Percentiles rank a stretch among this genome's conserved stretches.
These are phyloP conservation scores for Laticauda colubrina DNA, from an alignment of 2,113 vertebrate species.

Conservation along the genomic window DNA sequence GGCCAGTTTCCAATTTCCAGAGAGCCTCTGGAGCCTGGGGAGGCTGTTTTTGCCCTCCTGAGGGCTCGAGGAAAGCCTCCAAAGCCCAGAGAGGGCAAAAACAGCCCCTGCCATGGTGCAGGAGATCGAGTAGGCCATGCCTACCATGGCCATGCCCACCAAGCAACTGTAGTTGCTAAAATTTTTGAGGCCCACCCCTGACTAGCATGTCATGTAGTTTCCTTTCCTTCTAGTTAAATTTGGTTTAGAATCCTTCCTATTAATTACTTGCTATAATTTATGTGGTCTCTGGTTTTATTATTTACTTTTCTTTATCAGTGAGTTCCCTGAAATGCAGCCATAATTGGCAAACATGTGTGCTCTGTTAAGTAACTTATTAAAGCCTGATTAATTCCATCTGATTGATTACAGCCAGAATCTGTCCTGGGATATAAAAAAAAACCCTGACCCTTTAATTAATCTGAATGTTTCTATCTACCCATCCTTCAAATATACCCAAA, in stretches of 20 bases:
- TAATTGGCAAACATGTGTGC: conserved; percentile 51
- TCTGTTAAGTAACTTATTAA: conserved; percentile 70
- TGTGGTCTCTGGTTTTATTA: conserved; percentile 40
- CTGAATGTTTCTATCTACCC: conserved; percentile 43
- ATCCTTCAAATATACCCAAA: conserved; percentile 48
- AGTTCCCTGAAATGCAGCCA: conserved; percentile 40
- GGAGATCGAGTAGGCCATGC: too few species aligned
- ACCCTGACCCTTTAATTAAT: conserved; percentile 73
- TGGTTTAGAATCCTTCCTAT: conserved; percentile 6
- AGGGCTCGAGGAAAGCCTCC: too few species aligned
- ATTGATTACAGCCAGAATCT: conserved; percentile 71
- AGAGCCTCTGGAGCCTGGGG: too few species aligned
- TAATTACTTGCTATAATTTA: conserved; percentile 36
- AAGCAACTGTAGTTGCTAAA: too few species aligned
- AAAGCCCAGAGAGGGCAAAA: too few species aligned
- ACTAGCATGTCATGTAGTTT: not conserved
- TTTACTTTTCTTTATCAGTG: conserved; percentile 56
- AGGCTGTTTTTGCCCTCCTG: too few species aligned
- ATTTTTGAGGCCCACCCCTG: too few species aligned
- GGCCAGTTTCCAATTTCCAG: too few species aligned
- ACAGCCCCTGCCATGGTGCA: too few species aligned
- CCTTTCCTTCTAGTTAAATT: not conserved
- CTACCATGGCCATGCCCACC: too few species aligned
- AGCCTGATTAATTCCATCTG: conserved; percentile 73
- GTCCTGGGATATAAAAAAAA: conserved; percentile 64